These are phyloP conservation scores for Zalophus californianus DNA, from an alignment of 2,797 vertebrate species.

Conservation along the genomic window DNA sequence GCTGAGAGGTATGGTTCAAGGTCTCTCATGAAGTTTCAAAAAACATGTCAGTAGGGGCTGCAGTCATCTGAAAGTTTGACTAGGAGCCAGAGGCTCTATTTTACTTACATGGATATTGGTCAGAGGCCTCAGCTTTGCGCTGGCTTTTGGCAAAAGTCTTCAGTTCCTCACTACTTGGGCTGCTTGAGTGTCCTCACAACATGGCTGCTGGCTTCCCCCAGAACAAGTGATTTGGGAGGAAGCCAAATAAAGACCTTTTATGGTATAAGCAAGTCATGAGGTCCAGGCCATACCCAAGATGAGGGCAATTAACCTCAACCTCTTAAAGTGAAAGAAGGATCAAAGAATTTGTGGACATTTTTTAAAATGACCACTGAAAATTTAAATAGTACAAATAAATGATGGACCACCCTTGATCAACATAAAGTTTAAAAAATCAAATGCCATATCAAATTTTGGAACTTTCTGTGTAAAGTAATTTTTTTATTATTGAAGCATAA, in stretches of 20 bases:
- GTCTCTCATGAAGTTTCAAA: background rate
- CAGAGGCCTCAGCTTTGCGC: background rate
- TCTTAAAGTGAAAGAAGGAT: background rate
- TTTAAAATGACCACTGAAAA: background rate
- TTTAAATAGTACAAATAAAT: background rate
- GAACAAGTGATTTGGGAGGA: background rate
- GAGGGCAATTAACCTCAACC: background rate
- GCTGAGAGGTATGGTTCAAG: background rate
- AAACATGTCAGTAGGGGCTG: background rate
- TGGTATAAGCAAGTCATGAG: background rate
- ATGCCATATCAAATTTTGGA: background rate
- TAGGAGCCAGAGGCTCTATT: background rate
- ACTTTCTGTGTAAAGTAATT: background rate
- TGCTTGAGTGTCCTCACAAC: background rate
- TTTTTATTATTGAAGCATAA: background rate
- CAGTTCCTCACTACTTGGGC: background rate
- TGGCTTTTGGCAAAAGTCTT: background rate
- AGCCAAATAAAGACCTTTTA: background rate
- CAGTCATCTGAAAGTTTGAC: background rate
- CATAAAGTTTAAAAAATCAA: background rate
- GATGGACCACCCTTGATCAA: background rate
- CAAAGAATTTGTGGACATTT: background rate
- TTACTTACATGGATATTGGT: background rate
- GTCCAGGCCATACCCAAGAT: background rate
- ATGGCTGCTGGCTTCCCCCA: background rate